Evolutionary conservation across 2,888 invertebrate species (phyloP), one percentile per base, ranked within the genome.

Genomic region (Sphaerophoria rueppellii): DNA sequence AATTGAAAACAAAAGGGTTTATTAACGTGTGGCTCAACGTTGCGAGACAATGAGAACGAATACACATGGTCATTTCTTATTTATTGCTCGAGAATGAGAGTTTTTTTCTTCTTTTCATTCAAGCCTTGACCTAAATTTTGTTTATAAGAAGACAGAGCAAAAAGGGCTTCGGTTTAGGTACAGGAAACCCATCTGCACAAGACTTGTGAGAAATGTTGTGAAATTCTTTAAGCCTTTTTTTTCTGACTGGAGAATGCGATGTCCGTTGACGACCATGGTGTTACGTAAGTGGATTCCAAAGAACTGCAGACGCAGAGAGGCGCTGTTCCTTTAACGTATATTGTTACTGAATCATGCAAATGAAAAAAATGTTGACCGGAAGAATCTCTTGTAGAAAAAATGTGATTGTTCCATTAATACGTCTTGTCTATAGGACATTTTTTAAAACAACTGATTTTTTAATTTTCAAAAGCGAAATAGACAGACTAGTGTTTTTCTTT

Each of bases 1-100:
- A 73, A 77, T 85, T 85, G 85, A 85, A 85, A 81, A 76, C 76
- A 85, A 77, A 77, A 81, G 76, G 85, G 80, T 72, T 71, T 65
- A 65, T 63, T 46, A 63, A 63, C 12, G 61, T 14, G 12, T 16
- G 12, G 37, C 16, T 65, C 40, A n/a, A 67, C 4, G 54, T 32
- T 60, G 16, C 35, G 46, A 81, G 63, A 77, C 76, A 81, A 77
- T 81, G 81, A 50, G 34, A n/a, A n/a, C n/a, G n/a, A 77, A 60
- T 35, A 48, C 57, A 37, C 76, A 4, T 24, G 63, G 78, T 78
- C 82, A 82, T 60, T 85, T 73, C 73, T 82, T 73, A 77, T 77
- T 58, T 73, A 63, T 63, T 34, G 32, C 43, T 37, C 74, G 69
- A 54, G 50, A 76, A 58, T 80, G 69, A 54, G 55, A 76, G 63